Evolutionary conservation across 2,113 vertebrate genomes (phyloP).

Genomic region (Rousettus leschenaultii): DNA sequence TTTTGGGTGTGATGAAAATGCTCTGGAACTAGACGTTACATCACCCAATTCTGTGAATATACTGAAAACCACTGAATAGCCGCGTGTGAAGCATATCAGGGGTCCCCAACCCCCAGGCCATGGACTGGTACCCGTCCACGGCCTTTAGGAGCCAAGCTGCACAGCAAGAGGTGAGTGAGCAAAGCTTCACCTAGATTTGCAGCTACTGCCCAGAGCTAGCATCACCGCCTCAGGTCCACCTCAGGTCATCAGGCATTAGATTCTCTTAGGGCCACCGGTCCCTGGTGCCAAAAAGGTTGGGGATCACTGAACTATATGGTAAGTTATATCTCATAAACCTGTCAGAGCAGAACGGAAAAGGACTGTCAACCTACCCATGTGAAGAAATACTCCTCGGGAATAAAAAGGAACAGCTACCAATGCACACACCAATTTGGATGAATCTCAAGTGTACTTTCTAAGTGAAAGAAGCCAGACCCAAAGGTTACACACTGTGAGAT

Average conservation of each 20-base stretch:
- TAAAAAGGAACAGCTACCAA: background rate
- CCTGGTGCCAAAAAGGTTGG: no score
- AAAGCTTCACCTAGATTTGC: no score
- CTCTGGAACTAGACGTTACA: background rate
- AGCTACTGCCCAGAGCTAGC: no score
- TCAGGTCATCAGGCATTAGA: no score
- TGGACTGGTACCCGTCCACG: no score
- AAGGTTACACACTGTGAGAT: background rate
- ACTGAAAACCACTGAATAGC: background rate
- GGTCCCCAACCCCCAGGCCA: no score
- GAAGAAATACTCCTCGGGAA: background rate
- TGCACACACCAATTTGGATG: background rate
- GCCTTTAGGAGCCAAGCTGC: no score
- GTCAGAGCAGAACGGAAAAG: background rate
- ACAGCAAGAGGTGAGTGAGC: no score
- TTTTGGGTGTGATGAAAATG: background rate
- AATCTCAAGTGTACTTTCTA: background rate
- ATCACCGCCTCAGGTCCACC: no score
- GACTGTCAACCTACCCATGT: background rate
- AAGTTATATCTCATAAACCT: background rate
- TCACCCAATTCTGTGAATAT: background rate
- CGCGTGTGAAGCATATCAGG: no score
- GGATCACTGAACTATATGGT: rapidly evolving
- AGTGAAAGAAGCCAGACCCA: background rate
- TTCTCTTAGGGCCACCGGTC: no score